Percentiles rank a stretch among this genome's conserved stretches.
phyloP scores from a whole-genome alignment of 2,888 invertebrate species.

The Hemaris fuciformis region DNA sequence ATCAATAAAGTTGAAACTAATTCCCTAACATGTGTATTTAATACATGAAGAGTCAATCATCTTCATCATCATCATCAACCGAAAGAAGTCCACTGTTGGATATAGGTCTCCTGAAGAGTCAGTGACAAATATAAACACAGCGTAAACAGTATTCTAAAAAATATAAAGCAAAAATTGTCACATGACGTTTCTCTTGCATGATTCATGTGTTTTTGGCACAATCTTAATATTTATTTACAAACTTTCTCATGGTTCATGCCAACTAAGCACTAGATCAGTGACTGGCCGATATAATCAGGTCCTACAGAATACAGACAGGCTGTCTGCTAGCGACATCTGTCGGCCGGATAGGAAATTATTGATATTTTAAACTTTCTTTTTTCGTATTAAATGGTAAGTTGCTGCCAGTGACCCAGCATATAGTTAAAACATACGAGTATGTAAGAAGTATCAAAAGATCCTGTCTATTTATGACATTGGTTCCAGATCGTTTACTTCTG shows the following conservation, averaged over 20 bases:
- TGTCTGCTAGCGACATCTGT: background rate
- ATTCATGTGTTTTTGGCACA: conserved; percentile 1
- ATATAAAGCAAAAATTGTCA: background rate
- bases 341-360: background rate
- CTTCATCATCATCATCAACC: too few relatives aligned
- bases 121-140: background rate
- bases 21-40: too few relatives aligned
- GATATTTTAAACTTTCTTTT: background rate
- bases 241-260: background rate
- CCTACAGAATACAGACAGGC: background rate
- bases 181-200: background rate
- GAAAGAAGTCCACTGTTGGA: too few relatives aligned
- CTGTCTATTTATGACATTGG: background rate
- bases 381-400: background rate
- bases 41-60: too few relatives aligned
- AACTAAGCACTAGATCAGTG: background rate
- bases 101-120: too few relatives aligned
- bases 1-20: too few relatives aligned
- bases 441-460: background rate
- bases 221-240: conserved; percentile 6
- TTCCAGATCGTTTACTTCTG: background rate
- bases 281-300: background rate
- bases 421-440: too few relatives aligned
- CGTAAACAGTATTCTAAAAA: background rate
- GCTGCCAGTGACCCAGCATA: background rate